Evolutionary conservation across 2,888 invertebrate species (phyloP).

Genomic region (Stenodema calcarata): DNA sequence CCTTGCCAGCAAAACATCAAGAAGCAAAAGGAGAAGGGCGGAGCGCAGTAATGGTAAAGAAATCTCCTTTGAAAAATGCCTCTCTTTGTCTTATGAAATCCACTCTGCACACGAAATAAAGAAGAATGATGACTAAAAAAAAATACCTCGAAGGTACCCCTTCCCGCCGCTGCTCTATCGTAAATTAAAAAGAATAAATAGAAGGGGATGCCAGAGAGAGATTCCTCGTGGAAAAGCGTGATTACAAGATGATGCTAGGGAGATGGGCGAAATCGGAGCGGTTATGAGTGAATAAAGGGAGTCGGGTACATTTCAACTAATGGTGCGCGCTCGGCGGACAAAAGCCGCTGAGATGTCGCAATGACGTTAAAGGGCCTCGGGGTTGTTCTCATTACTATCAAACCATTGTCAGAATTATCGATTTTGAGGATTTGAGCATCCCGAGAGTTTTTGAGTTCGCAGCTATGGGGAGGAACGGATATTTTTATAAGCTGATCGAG

Average conservation of each 20-base stretch:
- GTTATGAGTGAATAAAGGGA: conserved; percentile 39
- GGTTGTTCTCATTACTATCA: conserved; percentile 40
- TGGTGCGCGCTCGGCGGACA: neutral
- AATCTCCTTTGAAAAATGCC: conserved; percentile 47
- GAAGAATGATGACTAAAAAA: conserved; percentile 35
- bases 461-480: neutral
- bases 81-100: conserved; percentile 39
- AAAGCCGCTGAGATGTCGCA: conserved; percentile 12
- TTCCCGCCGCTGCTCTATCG: neutral
- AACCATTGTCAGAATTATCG: conserved; percentile 43
- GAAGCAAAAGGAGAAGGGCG: neutral
- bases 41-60: conserved; percentile 35
- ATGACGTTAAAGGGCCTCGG: conserved; percentile 41
- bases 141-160: neutral
- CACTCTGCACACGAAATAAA: conserved; percentile 37
- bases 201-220: conserved; percentile 17
- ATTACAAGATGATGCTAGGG: conserved; percentile 41
- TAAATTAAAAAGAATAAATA: conserved; percentile 34
- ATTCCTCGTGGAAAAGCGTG: conserved; percentile 39
- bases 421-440: neutral
- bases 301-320: conserved; percentile 46
- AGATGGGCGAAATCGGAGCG: conserved; percentile 2
- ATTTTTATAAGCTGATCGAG: neutral
- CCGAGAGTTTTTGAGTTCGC: neutral
- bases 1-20: conserved; percentile 29